Conservation (phyloP, 2,888 invertebrate species). For the Pardosa pseudoannulata region DNA sequence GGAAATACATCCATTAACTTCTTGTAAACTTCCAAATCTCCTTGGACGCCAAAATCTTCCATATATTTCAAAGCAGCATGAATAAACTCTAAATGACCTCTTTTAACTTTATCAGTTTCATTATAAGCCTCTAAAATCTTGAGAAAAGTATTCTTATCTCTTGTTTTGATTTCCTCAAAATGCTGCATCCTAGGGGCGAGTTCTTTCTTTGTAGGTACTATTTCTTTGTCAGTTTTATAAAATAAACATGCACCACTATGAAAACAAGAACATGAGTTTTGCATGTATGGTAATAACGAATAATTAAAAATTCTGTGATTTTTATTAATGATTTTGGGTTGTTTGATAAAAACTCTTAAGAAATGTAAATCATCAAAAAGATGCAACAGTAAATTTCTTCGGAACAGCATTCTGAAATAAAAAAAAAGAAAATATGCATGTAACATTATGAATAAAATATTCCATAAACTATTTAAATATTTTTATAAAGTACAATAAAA, state of each 20-base stretch:
- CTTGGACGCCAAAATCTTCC: slow-evolving; percentile 85
- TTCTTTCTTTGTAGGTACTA: slow-evolving; percentile 25
- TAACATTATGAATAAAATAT: no score
- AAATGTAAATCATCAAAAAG: no score
- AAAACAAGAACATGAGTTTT: background rate
- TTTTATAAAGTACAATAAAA: no score
- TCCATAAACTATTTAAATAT: no score
- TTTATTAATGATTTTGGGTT: no score
- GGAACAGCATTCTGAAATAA: no score
- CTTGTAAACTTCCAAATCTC: slow-evolving; percentile 84
- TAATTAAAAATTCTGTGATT: no score
- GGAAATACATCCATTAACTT: slow-evolving; percentile 90
- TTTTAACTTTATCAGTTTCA: slow-evolving; percentile 83
- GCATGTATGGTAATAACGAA: no score
- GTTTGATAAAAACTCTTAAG: no score
- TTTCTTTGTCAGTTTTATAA: background rate
- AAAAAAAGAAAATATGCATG: no score
- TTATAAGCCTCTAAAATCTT: slow-evolving; percentile 87
- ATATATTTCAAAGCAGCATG: slow-evolving; percentile 91
- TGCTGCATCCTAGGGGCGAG: slow-evolving; percentile 19
- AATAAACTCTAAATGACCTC: slow-evolving; percentile 96
- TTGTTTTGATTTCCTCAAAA: slow-evolving; percentile 76
- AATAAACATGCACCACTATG: slow-evolving; percentile 1
- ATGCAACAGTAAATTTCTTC: no score
- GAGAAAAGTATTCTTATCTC: slow-evolving; percentile 81